Base-by-base conservation (phyloP, 2,888 invertebrate genomes). In the Lomographa bimaculata region DNA sequence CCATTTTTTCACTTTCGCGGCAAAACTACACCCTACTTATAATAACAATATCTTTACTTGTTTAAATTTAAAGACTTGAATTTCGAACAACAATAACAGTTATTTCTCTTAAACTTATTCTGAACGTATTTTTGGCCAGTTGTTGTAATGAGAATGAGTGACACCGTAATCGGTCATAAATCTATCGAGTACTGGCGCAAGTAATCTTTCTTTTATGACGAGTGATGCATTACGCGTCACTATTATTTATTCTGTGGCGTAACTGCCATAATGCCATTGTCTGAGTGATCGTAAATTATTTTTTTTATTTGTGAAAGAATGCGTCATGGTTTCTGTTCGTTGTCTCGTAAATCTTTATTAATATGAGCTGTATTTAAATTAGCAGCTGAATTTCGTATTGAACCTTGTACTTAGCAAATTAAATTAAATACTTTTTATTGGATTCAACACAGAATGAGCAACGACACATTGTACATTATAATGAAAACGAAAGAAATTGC, bases 171-270 rank as follows among this genome's bases (percentile, higher is more conserved):
- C 45, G 57, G 53, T 72, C 79, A 64, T 87, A 87, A 86, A 86
- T 86, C 81, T 81, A 80, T 74, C 81, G 40, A 52, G 54, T 46
- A 51, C 17, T 24, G 34, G 26, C 34, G 25, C 18, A 20, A 17
- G 67, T 83, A 85, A 86, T 85, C 85, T 82, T 72, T 69, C 74
- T 77, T 79, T 84, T 85, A 84, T 86, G 87, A 87, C 77, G 80
- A 75, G 78, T 87, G 86, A 86, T 85, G 82, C 72, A 84, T 83
- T 78, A 73, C 81, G 4, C 14, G 14, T 2, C 4, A 14, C 14
- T 14, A 14, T 14, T 14, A 14, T 4, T 14, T 14, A 14, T 14
- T 14, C 14, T 14, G 14, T 4, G n/a, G n/a, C n/a, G n/a, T n/a
- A n/a, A n/a, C n/a, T n/a, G n/a, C n/a, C n/a, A 4, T 14, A 14